Evolutionary conservation across 2,113 vertebrate species (phyloP).

Genomic region (Myxocyprinus asiaticus): DNA sequence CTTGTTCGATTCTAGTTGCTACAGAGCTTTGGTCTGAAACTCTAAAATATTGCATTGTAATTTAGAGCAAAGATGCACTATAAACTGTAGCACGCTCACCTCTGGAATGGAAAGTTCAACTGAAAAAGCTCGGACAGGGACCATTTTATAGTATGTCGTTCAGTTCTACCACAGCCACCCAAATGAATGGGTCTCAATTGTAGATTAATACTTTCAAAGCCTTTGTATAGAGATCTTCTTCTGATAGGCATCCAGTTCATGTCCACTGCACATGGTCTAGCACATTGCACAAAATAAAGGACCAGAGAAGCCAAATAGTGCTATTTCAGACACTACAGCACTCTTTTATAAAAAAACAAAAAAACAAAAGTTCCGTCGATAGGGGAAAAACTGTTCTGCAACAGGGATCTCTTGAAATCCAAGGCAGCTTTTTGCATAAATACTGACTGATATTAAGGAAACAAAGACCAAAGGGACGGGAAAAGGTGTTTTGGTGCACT

Average conservation of each 20-base stretch:
- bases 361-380: too few relatives aligned
- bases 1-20: not conserved
- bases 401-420: constrained; percentile 59
- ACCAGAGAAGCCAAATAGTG: constrained; percentile 27
- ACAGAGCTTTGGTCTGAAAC: constrained; percentile 8
- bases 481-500: constrained; percentile 57
- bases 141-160: too few relatives aligned
- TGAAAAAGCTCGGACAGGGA: too few relatives aligned
- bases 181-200: not conserved
- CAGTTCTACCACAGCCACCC: not conserved
- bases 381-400: constrained; percentile 46
- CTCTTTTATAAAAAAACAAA: too few relatives aligned
- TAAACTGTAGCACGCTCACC: not conserved
- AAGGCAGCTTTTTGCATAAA: constrained; percentile 78
- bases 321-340: constrained; percentile 45
- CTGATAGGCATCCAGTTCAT: constrained; percentile 8
- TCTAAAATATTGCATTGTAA: not conserved
- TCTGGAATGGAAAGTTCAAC: constrained; percentile 8
- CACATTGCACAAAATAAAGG: constrained; percentile 43
- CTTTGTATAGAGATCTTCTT: constrained; percentile 28
- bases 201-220: constrained; percentile 30
- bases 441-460: constrained; percentile 64
- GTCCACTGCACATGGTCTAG: constrained; percentile 36
- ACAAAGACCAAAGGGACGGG: constrained; percentile 56
- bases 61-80: not conserved